phyloP scores from a whole-genome alignment of 2,888 invertebrate species.

The Apomyelois bistriatella region DNA sequence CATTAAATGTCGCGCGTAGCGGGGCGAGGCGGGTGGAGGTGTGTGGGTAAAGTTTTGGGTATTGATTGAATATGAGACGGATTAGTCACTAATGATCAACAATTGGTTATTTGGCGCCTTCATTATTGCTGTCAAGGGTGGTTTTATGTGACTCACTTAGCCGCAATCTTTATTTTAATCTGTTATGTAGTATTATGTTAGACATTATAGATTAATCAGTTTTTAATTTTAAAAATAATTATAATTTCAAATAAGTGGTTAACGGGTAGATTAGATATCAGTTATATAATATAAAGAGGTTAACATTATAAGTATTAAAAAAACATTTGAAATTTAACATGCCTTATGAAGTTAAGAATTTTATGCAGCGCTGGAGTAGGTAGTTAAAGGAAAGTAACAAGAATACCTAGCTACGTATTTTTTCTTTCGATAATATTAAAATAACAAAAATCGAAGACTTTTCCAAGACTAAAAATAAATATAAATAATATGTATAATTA shows the following conservation, averaged over 20 bases:
- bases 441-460: no score
- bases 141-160: conserved; percentile 14
- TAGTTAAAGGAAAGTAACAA: no score
- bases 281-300: no score
- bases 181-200: neutral
- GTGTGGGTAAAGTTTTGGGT: conserved; percentile 80
- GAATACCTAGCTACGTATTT: no score
- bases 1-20: conserved; percentile 79
- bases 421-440: no score
- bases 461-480: no score
- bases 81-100: conserved; percentile 78
- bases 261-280: neutral
- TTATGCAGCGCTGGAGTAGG: no score
- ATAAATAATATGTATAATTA: no score
- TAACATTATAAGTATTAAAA: no score
- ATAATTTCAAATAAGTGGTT: no score
- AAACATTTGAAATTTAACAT: no score
- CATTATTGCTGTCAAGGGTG: conserved; percentile 38
- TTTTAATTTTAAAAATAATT: neutral
- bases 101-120: conserved; percentile 62
- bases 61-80: conserved; percentile 79
- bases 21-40: conserved; percentile 72
- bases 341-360: no score
- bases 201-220: neutral
- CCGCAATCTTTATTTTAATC: neutral